These are phyloP conservation scores for Trichopria drosophilae DNA, from an alignment of 2,888 invertebrate genomes.

Conservation along the genomic window DNA sequence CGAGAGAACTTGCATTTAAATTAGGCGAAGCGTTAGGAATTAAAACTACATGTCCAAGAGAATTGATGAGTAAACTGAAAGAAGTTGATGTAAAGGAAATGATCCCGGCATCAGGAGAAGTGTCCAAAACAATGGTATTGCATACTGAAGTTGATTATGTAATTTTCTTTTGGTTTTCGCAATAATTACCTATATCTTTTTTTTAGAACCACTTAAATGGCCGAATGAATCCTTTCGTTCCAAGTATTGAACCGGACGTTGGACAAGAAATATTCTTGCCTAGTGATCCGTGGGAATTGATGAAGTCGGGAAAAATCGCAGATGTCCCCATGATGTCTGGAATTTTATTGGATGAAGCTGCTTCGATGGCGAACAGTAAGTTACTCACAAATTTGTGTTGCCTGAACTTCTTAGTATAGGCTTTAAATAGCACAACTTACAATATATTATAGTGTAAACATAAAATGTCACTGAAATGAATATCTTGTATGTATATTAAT, in stretches of 20 bases:
- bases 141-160: background rate
- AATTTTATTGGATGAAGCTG: slow-evolving; percentile 39
- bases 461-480: no score
- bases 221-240: slow-evolving; percentile 39
- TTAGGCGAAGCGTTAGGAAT: slow-evolving; percentile 50
- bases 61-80: slow-evolving; percentile 45
- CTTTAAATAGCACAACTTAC: no score
- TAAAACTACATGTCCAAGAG: slow-evolving; percentile 42
- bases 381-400: no score
- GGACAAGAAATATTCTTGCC: slow-evolving; percentile 51
- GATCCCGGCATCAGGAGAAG: slow-evolving; percentile 36
- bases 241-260: slow-evolving; percentile 46
- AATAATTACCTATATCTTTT: background rate
- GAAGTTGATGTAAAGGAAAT: slow-evolving; percentile 34
- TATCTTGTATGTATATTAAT: no score
- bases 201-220: slow-evolving; percentile 44
- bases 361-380: slow-evolving; percentile 41
- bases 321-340: slow-evolving; percentile 51
- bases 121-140: slow-evolving; percentile 37
- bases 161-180: no score
- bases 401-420: no score
- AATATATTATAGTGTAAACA: no score
- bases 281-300: slow-evolving; percentile 48
- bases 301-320: slow-evolving; percentile 45
- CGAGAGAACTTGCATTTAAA: slow-evolving; percentile 46